A percentile compares a stretch with the other conserved stretches of the same genome.
These are phyloP conservation scores for Mamestra brassicae DNA, from an alignment of 2,888 invertebrate genomes.

Conservation along the genomic window DNA sequence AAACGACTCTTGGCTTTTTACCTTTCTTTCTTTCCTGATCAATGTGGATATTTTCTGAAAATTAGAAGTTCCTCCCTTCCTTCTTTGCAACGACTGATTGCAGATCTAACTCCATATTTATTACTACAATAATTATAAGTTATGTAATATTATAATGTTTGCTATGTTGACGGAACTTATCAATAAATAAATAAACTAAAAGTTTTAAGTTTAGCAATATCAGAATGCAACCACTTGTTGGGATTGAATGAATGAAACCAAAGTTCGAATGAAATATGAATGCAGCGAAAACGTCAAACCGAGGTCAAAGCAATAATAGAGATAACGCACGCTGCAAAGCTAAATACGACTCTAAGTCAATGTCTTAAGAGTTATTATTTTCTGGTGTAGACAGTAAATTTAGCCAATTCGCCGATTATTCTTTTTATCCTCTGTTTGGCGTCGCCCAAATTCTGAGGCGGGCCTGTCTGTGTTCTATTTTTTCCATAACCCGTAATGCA, in stretches of 20 bases:
- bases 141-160: no score
- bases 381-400: background rate
- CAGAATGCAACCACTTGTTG: no score
- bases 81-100: no score
- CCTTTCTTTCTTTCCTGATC: no score
- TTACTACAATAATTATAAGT: no score
- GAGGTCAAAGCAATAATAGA: slow-evolving; percentile 37
- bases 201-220: no score
- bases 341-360: accelerated
- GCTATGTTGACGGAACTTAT: no score
- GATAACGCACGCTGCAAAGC: background rate
- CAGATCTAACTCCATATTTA: no score
- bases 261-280: background rate
- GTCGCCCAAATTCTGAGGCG: slow-evolving; percentile 21
- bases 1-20: no score
- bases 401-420: slow-evolving; percentile 26
- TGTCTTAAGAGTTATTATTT: accelerated
- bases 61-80: no score
- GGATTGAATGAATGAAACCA: background rate
- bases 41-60: no score
- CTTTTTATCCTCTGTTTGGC: background rate
- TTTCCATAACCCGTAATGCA: slow-evolving; percentile 5
- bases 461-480: background rate
- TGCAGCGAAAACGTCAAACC: slow-evolving; percentile 16
- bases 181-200: no score